Conservation (phyloP, 2,888 invertebrate genomes). For the Trisateles emortualis region DNA sequence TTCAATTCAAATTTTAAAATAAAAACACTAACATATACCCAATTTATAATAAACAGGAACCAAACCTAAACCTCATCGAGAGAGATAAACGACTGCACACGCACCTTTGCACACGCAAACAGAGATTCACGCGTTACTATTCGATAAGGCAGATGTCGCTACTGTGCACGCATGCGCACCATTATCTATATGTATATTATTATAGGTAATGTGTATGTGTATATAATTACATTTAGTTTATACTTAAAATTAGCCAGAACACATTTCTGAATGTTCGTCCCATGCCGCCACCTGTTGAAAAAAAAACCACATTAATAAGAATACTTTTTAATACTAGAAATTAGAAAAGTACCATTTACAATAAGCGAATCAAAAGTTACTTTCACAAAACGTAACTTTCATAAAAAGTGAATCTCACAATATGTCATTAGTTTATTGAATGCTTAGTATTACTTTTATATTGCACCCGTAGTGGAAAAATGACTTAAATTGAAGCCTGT, state of each 20-base stretch:
- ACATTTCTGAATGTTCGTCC: constrained; percentile 95
- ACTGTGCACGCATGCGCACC: constrained; percentile 17
- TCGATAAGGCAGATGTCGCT: constrained; percentile 44
- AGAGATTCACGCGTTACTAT: constrained; percentile 18
- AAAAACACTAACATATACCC: background rate
- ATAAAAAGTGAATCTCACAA: too few relatives aligned
- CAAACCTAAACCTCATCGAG: background rate
- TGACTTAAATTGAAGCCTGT: too few relatives aligned
- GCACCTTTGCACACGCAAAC: constrained; percentile 10
- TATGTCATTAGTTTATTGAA: too few relatives aligned
- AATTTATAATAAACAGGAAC: background rate
- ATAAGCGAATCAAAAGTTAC: too few relatives aligned
- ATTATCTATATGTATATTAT: constrained; percentile 17
- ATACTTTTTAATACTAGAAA: background rate
- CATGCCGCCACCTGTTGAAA: constrained; percentile 91
- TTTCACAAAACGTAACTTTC: too few relatives aligned
- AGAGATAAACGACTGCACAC: background rate
- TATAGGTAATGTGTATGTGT: constrained; percentile 24
- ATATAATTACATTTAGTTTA: constrained; percentile 44
- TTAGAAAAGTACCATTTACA: too few relatives aligned
- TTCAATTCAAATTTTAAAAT: background rate
- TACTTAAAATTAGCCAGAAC: constrained; percentile 87
- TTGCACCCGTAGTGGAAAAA: too few relatives aligned
- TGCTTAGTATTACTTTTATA: too few relatives aligned
- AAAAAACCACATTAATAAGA: constrained; percentile 4